Conservation (phyloP, 1,140 invertebrate genomes). For the Anastrepha ludens region DNA sequence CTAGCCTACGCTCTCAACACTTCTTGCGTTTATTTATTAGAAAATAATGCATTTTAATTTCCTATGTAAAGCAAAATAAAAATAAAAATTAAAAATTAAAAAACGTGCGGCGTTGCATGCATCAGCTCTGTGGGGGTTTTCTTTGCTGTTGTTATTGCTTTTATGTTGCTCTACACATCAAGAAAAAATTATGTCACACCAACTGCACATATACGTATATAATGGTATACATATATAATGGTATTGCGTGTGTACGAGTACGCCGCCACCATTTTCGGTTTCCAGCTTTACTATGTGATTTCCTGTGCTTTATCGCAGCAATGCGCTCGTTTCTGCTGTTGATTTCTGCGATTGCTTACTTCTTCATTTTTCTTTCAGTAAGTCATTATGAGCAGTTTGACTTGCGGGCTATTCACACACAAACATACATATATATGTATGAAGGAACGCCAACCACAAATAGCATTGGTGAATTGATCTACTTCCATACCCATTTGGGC, state of each 20-base stretch:
- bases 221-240: too few species aligned
- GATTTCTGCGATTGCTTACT: neutral
- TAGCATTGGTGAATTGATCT: too few species aligned
- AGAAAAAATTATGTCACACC: conserved; percentile 25
- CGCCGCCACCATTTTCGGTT: conserved; percentile 15
- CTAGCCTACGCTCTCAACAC: neutral
- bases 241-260: neutral
- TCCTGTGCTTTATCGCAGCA: conserved; percentile 21
- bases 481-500: too few species aligned
- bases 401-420: too few species aligned
- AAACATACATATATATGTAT: neutral
- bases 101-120: neutral
- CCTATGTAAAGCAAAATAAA: neutral
- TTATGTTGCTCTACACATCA: neutral
- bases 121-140: neutral
- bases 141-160: neutral
- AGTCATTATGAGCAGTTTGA: neutral
- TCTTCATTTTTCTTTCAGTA: neutral
- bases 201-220: neutral
- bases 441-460: neutral
- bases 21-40: neutral
- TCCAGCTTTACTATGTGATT: conserved; percentile 20
- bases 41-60: conserved; percentile 42
- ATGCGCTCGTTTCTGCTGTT: conserved; percentile 23
- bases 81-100: neutral